Evolutionary conservation across 1,140 invertebrate genomes (phyloP).

Genomic region (Camponotus floridanus): DNA sequence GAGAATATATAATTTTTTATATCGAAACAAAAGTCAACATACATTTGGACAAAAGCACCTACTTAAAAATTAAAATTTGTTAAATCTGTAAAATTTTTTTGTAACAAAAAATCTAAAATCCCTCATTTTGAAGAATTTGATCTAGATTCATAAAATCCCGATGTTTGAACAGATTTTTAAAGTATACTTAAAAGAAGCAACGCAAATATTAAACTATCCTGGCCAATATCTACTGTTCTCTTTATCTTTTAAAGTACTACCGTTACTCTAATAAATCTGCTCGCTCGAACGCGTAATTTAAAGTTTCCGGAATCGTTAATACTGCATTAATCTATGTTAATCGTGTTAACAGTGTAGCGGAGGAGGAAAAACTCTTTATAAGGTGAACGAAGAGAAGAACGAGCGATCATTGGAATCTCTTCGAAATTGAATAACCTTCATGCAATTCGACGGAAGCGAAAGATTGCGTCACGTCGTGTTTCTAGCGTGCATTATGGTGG

Average conservation of each 20-base stretch:
- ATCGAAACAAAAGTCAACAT: too few species aligned
- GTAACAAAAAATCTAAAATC: too few species aligned
- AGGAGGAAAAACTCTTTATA: neutral
- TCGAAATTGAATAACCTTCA: constrained; percentile 58
- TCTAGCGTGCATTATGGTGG: constrained; percentile 68
- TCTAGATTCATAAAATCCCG: too few species aligned
- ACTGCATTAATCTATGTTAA: neutral
- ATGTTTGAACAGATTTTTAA: too few species aligned
- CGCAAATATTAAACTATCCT: neutral
- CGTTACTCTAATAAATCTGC: neutral
- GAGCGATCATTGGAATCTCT: neutral
- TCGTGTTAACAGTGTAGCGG: neutral
- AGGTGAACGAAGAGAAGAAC: neutral
- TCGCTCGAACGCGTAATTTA: neutral
- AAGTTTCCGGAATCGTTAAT: neutral
- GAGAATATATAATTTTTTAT: too few species aligned
- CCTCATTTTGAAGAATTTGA: too few species aligned
- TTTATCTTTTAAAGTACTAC: constrained; percentile 19
- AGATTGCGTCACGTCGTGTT: constrained; percentile 69
- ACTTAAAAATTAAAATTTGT: too few species aligned
- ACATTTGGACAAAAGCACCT: too few species aligned
- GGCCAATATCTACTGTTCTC: constrained; percentile 11
- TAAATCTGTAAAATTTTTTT: too few species aligned
- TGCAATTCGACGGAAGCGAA: constrained; percentile 56
- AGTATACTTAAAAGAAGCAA: too few species aligned